A percentile compares a stretch with the other conserved stretches of the same genome.
Evolutionary conservation across 2,888 invertebrate species (phyloP).

Genomic region (Spodoptera exigua): DNA sequence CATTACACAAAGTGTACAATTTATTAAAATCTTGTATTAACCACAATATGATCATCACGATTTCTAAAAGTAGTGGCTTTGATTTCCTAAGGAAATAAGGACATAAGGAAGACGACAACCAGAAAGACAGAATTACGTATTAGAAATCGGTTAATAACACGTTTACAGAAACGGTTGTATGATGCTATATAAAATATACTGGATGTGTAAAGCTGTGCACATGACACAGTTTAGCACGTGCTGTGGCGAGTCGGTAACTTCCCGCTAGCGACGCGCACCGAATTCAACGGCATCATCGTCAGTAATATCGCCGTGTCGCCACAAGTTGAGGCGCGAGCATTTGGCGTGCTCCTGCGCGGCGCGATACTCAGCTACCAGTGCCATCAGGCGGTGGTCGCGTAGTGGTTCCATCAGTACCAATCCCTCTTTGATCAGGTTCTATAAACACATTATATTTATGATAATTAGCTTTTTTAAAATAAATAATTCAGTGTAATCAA

Average conservation of each 20-base stretch:
- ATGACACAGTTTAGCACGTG: constrained; percentile 70
- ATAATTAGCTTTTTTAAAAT: too few relatives aligned
- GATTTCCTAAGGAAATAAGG: constrained; percentile 37
- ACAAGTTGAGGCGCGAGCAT: constrained; percentile 95
- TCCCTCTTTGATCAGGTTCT: constrained; percentile 95
- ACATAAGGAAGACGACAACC: constrained; percentile 26
- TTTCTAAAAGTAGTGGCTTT: constrained; percentile 40
- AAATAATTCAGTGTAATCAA: too few relatives aligned
- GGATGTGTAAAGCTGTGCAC: constrained; percentile 70
- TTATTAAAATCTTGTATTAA: constrained; percentile 31
- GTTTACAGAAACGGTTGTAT: constrained; percentile 72
- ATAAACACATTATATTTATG: background rate
- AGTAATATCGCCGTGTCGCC: constrained; percentile 99
- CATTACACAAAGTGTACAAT: constrained; percentile 39
- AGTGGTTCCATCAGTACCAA: constrained; percentile 94
- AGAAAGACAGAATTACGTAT: constrained; percentile 37
- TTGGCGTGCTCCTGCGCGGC: constrained; percentile 96
- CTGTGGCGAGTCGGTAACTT: constrained; percentile 65
- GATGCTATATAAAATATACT: constrained; percentile 66
- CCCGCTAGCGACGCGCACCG: constrained; percentile 84
- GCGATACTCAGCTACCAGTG: constrained; percentile 94
- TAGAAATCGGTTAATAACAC: constrained; percentile 41
- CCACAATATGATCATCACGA: constrained; percentile 43
- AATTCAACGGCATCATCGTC: constrained; percentile 94
- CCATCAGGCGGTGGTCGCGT: constrained; percentile 94